Percentiles rank a stretch among this genome's conserved stretches.
phyloP scores from a whole-genome alignment of 2,888 invertebrate genomes.

The Epinotia demarniana region DNA sequence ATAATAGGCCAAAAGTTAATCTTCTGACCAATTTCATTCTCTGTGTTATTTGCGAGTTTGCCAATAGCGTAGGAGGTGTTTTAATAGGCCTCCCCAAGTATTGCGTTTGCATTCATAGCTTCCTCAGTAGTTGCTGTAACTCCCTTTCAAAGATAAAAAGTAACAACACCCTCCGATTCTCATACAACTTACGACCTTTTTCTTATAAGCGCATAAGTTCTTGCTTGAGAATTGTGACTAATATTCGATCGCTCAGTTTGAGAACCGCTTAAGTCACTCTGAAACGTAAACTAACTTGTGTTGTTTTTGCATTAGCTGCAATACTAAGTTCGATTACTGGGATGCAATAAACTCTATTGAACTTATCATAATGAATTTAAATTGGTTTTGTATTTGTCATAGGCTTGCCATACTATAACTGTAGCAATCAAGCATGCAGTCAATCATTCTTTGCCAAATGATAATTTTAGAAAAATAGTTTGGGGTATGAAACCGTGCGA shows the following conservation, averaged over 20 bases:
- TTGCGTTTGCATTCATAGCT: constrained; percentile 46
- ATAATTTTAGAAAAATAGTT: no score
- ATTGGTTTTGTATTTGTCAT: background rate
- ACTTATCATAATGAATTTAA: background rate
- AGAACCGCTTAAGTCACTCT: background rate
- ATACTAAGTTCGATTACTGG: background rate
- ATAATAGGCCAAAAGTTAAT: background rate
- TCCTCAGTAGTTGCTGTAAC: constrained; percentile 34
- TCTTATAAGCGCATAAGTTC: background rate
- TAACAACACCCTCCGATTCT: background rate
- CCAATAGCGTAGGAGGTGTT: constrained; percentile 52
- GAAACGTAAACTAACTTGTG: background rate
- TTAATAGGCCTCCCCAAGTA: constrained; percentile 58
- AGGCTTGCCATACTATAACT: no score
- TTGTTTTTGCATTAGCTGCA: background rate
- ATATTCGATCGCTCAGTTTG: background rate
- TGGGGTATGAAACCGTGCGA: no score
- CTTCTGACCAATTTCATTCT: constrained; percentile 58
- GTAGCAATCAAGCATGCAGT: no score
- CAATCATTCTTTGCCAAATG: no score
- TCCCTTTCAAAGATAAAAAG: background rate
- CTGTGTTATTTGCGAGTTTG: constrained; percentile 52
- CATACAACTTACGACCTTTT: constrained; percentile 2
- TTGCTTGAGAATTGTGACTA: constrained; percentile 27
- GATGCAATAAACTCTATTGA: background rate